Conservation (phyloP, 2,113 vertebrate species). For the Choloepus hoffmanni region DNA sequence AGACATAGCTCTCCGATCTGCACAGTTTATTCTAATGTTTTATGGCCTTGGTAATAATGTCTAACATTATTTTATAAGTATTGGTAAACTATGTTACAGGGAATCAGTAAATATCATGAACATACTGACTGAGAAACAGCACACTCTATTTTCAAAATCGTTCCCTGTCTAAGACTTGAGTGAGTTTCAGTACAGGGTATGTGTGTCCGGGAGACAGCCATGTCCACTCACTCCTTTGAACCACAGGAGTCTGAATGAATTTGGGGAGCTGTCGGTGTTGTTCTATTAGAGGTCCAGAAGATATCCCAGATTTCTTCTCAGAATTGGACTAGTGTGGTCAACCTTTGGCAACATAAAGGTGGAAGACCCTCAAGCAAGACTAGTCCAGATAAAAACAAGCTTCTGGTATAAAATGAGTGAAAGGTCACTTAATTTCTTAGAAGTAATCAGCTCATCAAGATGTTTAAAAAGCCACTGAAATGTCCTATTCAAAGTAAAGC, state of each 20-base stretch:
- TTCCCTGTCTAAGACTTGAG: not conserved
- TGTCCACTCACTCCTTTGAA: not conserved
- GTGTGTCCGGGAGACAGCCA: not conserved
- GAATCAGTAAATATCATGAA: not conserved
- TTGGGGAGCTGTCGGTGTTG: not conserved
- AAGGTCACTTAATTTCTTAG: not conserved
- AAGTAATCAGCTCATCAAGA: conserved; percentile 5
- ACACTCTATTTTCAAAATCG: not conserved
- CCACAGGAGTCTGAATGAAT: not conserved
- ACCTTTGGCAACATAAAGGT: not conserved
- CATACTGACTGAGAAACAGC: not conserved
- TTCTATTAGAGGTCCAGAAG: not conserved
- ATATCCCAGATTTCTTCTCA: not conserved
- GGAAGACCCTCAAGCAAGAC: not conserved
- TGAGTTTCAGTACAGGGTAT: not conserved
- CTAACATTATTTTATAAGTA: not conserved
- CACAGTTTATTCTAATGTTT: not conserved
- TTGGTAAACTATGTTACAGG: conserved; percentile 48
- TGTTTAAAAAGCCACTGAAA: not conserved
- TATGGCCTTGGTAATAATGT: not conserved
- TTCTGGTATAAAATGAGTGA: conserved; percentile 22
- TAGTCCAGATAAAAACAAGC: conserved; percentile 22
- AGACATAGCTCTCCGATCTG: not conserved
- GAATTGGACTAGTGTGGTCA: not conserved
- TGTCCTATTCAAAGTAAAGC: not conserved